phyloP scores from a whole-genome alignment of 2,113 vertebrate species.

The Pristiophorus japonicus region DNA sequence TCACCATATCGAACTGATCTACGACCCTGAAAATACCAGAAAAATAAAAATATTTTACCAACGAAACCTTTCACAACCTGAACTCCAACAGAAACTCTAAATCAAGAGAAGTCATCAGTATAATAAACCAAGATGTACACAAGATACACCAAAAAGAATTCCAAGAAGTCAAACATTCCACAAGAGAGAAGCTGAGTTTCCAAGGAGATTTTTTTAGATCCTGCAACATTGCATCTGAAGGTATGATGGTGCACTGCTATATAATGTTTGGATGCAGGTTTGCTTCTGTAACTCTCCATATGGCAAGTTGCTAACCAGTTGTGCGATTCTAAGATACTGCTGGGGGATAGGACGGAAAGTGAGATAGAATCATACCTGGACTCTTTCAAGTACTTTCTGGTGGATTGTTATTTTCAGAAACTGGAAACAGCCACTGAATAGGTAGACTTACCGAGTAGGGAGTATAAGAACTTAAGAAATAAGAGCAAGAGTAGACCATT shows the following conservation, averaged over 20 bases:
- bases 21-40: constrained; percentile 65
- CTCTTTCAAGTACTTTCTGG: not conserved
- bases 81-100: not conserved
- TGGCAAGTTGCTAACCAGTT: not conserved
- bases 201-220: not conserved
- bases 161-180: not conserved
- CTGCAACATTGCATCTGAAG: not conserved
- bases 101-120: not conserved
- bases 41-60: not conserved
- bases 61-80: not conserved
- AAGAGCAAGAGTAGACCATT: no score
- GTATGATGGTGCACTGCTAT: not conserved
- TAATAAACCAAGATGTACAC: not conserved
- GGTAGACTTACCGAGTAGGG: not conserved
- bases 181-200: not conserved
- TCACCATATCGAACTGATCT: constrained; percentile 90
- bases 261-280: not conserved
- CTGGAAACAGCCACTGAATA: not conserved
- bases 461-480: no score
- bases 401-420: not conserved
- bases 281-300: not conserved
- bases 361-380: not conserved
- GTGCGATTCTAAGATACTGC: not conserved
- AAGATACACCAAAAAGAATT: not conserved
- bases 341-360: no score